phyloP scores from a whole-genome alignment of 2,113 vertebrate genomes.

The Barnardius zonarius region DNA sequence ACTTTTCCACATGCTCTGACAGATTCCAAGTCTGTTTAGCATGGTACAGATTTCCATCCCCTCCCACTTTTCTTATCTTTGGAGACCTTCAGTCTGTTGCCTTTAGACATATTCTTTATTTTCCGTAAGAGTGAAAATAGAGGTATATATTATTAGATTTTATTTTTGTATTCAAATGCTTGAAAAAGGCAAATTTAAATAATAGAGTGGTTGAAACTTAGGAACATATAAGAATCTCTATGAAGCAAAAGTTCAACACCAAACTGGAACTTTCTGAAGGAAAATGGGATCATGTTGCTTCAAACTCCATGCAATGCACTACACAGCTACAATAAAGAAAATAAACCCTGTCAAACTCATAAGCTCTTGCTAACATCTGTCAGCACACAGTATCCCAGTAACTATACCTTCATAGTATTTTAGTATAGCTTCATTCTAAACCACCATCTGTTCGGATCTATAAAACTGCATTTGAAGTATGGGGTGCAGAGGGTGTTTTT shows the following conservation, averaged over 20 bases:
- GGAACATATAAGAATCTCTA: neutral
- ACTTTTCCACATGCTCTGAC: neutral
- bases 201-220: neutral
- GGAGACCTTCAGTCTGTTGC: neutral
- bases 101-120: neutral
- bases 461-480: neutral
- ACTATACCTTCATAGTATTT: slow-evolving; percentile 36
- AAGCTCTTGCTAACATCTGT: slow-evolving; percentile 51
- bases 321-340: slow-evolving; percentile 30
- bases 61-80: neutral
- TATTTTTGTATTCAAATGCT: neutral
- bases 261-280: neutral
- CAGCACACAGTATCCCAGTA: neutral
- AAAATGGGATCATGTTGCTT: neutral
- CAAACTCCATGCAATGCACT: neutral
- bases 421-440: slow-evolving; percentile 22
- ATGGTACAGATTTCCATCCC: neutral
- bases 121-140: neutral
- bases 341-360: neutral
- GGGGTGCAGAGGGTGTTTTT: neutral
- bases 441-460: slow-evolving; percentile 54
- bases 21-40: neutral
- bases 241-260: neutral
- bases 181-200: neutral
- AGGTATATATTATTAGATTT: neutral